Base-by-base conservation (phyloP, 2,888 invertebrate species). In the Lissonota sp. region DNA sequence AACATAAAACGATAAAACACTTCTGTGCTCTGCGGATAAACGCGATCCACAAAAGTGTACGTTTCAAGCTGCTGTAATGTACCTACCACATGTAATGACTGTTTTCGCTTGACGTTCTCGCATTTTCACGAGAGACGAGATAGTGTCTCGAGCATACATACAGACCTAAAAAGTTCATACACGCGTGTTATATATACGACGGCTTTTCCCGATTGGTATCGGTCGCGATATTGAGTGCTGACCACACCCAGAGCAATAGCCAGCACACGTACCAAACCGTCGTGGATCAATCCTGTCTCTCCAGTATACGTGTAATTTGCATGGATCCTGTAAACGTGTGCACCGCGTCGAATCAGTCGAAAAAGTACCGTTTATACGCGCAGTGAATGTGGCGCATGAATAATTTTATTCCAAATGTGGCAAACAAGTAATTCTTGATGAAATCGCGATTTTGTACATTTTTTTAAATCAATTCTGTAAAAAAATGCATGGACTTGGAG, bases 1-100 rank as follows among this genome's bases (percentile, higher is more conserved):
- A 90, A 90, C 87, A 87, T 90, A 90, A 90, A 90, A 84, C 55
- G 44, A 87, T 90, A 90, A 90, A 90, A 84, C 55, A 39, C 57
- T 26, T 42, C 63, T 42, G 60, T 66, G 51, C 53, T 51, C 60
- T 53, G 66, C 46, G 55, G 55, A 62, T 75, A 51, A 26, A 44
- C 26, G 16, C 6, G 42, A 46, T 71, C 42, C 58, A 69, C 64
- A 12, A 42, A 64, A 51, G 10, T 72, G 51, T 53, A 44, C 14
- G 16, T 72, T 72, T 62, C 51, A 44, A 26, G 63, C 44, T 40
- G 74, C 7, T 26, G 74, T 8, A 40, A 62, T 51, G 42, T 16
- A 51, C 51, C 12, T 16, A 51, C 51, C 12, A 26, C 40, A 46
- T 55, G 26, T 26, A 53, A 72, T 53, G n/a, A 72, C 64, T 57